Evolutionary conservation across 2,888 invertebrate species (phyloP), one percentile per base, ranked within the genome.

Genomic region (Lysandra bellargus): DNA sequence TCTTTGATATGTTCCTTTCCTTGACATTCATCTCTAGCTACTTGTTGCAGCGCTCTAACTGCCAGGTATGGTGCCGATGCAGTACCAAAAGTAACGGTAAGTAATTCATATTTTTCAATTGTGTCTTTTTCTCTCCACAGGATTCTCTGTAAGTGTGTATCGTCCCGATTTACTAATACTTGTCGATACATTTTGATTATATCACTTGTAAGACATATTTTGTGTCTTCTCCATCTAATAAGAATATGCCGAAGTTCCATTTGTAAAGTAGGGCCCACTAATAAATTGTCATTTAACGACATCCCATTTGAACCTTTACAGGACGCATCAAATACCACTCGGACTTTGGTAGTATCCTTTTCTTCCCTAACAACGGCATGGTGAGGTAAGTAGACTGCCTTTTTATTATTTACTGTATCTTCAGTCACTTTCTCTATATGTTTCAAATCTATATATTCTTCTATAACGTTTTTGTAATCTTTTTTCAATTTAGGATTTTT

Each of bases 351-450:
- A 17, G 82, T 82, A 40, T 61, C 57, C 77, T 82, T 82, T 44
- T 82, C 81, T 12, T 83, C 78, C 49, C 81, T 79, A 1, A 86
- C 37, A 0, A 87, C 84, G 0, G 86, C 84, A 75, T 85, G 86
- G 57, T 87, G 85, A 5, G 86, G 86, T 72, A 85, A 74, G 53
- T 85, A 84, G 1, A 83, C 80, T 4, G 81, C 73, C 53, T 44
- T 17, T 44, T 78, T 79, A 7, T 81, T 79, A n/a, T 69, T 81
- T 30, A 78, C 9, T 53, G 12, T 78, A 17, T 80, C 33, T 49
- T 75, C 69, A 61, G 37, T 4, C 49, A 82, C 76, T 33, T n/a
- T 17, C 49, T 40, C 76, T 81, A 85, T 84, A 61, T 84, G 84
- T 37, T 80, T 81, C 57, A 83, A 78, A 1, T 23, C 0, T 23